phyloP scores from a whole-genome alignment of 2,797 vertebrate genomes.

The Echiichthys vipera region DNA sequence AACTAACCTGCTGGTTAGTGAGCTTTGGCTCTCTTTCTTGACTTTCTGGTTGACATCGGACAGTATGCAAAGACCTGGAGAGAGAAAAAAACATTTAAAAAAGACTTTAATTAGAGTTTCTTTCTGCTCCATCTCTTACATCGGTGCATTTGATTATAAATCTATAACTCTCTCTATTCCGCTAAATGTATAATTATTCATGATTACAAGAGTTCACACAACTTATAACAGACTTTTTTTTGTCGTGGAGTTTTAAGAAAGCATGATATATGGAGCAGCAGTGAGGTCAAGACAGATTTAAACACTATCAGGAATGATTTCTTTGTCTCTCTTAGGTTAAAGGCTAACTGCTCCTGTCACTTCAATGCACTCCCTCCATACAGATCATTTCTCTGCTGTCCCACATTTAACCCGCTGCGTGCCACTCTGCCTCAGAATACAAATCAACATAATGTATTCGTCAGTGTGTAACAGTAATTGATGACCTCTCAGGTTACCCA shows the following conservation, averaged over 20 bases:
- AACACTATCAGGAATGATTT: neutral
- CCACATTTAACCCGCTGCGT: neutral
- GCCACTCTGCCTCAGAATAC: neutral
- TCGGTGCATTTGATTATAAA: neutral
- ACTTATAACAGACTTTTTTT: neutral
- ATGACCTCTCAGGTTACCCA: neutral
- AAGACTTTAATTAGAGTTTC: neutral
- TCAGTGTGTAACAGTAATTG: neutral
- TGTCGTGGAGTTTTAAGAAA: neutral
- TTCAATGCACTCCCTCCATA: neutral
- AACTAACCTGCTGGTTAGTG: conserved; percentile 21
- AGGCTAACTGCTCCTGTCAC: too few species aligned
- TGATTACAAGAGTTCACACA: neutral
- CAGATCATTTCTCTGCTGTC: neutral
- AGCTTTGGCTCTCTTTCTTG: conserved; percentile 48
- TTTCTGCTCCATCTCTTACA: neutral
- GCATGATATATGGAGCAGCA: neutral
- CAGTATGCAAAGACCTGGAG: conserved; percentile 77
- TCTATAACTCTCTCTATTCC: neutral
- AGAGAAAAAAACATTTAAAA: neutral
- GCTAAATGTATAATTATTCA: neutral
- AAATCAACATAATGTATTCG: neutral
- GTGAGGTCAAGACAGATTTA: neutral
- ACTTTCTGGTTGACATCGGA: conserved; percentile 69
- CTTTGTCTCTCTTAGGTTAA: too few species aligned